A percentile compares a stretch with the other conserved stretches of the same genome.
Conservation (phyloP, 2,888 invertebrate genomes). For the Rhagophthalmus giganteus region DNA sequence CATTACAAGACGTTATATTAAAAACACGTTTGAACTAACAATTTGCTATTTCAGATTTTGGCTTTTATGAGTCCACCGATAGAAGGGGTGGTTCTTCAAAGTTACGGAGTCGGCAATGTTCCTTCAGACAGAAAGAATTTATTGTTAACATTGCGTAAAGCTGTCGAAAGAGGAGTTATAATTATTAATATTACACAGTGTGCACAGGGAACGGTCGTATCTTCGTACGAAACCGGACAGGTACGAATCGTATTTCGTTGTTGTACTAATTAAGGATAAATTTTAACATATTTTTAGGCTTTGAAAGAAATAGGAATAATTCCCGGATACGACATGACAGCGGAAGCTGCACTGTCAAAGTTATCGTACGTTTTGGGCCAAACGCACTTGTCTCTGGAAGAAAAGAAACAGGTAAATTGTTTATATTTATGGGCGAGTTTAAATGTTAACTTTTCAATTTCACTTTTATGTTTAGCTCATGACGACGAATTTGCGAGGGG, state of each 20-base stretch:
- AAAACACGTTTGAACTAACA: neutral
- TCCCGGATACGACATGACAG: constrained; percentile 86
- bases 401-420: constrained; percentile 68
- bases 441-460: constrained; percentile 1
- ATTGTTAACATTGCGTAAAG: constrained; percentile 69
- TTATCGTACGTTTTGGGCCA: constrained; percentile 87
- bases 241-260: too few relatives aligned
- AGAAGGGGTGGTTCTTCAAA: constrained; percentile 83
- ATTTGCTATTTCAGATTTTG: constrained; percentile 54
- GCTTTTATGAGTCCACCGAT: constrained; percentile 73
- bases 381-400: constrained; percentile 64
- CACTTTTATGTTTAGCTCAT: constrained; percentile 64
- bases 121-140: constrained; percentile 84
- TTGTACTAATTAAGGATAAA: too few relatives aligned
- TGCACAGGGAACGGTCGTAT: constrained; percentile 73
- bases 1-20: neutral
- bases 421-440: too few relatives aligned
- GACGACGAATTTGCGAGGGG: constrained; percentile 77
- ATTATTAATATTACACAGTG: constrained; percentile 94
- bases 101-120: constrained; percentile 92
- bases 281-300: constrained; percentile 56
- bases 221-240: constrained; percentile 84
- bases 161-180: constrained; percentile 76
- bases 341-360: constrained; percentile 92
- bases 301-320: constrained; percentile 73